Conservation (phyloP, 2,888 invertebrate genomes). For the Junonia oenone region DNA sequence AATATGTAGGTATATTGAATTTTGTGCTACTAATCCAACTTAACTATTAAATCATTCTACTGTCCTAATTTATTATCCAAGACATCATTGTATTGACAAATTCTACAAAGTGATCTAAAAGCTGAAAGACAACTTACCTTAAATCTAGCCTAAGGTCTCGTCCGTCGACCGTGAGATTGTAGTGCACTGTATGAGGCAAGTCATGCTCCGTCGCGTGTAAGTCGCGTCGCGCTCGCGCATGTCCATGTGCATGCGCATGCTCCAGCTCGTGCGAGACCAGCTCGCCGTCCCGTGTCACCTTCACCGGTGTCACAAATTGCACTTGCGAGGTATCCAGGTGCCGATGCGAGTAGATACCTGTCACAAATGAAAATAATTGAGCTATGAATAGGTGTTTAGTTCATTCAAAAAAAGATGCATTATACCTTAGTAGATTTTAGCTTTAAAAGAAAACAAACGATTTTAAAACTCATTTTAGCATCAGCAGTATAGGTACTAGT, state of each 20-base stretch:
- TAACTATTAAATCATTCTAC: no score
- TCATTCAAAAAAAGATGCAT: no score
- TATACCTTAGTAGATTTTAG: no score
- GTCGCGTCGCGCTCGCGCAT: constrained; percentile 73
- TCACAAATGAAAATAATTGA: neutral
- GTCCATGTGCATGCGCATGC: constrained; percentile 73
- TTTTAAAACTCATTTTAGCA: no score
- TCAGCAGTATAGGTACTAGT: no score
- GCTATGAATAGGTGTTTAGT: no score
- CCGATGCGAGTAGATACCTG: constrained; percentile 73
- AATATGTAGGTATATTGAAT: no score
- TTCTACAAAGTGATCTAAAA: neutral
- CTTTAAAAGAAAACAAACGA: no score
- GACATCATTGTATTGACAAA: neutral
- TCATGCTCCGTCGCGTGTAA: constrained; percentile 49
- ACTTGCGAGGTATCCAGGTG: constrained; percentile 74
- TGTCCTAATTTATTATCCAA: no score
- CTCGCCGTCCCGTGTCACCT: constrained; percentile 78
- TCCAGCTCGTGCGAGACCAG: constrained; percentile 78
- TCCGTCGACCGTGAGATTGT: constrained; percentile 71
- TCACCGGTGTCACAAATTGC: constrained; percentile 81
- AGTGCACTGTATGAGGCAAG: constrained; percentile 59
- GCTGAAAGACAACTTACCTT: constrained; percentile 45
- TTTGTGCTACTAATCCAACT: no score
- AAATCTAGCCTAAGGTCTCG: constrained; percentile 65